Conservation (phyloP, 2,113 vertebrate genomes). For the Ariopsis seemanni region DNA sequence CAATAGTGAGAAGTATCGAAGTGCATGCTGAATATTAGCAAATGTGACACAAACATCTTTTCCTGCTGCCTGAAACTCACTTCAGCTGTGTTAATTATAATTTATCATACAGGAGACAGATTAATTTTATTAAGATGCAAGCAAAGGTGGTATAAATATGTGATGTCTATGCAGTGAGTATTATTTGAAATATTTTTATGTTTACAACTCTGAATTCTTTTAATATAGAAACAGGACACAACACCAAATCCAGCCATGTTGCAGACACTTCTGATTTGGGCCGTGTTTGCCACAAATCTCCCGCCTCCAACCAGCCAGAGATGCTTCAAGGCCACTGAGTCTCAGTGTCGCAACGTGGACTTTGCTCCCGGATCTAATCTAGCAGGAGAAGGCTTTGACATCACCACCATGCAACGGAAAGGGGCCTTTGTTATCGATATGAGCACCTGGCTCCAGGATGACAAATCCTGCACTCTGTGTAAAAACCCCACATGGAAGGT, state of each 20-base stretch:
- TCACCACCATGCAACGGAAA: slow-evolving; percentile 71
- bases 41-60: background rate
- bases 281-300: background rate
- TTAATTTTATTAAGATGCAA: background rate
- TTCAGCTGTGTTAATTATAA: background rate
- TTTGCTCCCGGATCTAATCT: slow-evolving; percentile 29
- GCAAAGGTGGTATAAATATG: background rate
- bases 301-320: slow-evolving; percentile 7
- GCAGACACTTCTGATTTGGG: slow-evolving; percentile 1
- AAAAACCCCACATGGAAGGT: slow-evolving; percentile 62
- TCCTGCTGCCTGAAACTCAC: background rate
- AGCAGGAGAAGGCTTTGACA: slow-evolving; percentile 65
- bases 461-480: slow-evolving; percentile 78
- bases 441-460: slow-evolving; percentile 60
- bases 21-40: background rate
- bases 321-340: slow-evolving; percentile 22
- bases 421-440: slow-evolving; percentile 71
- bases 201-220: background rate
- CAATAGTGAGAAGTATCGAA: background rate
- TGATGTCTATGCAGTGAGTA: background rate
- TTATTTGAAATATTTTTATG: background rate
- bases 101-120: background rate
- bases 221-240: background rate
- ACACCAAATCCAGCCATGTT: slow-evolving; percentile 13
- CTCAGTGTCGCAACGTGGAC: background rate